Evolutionary conservation across 1,140 invertebrate genomes (phyloP).

Genomic region (Bombus difficillimus): DNA sequence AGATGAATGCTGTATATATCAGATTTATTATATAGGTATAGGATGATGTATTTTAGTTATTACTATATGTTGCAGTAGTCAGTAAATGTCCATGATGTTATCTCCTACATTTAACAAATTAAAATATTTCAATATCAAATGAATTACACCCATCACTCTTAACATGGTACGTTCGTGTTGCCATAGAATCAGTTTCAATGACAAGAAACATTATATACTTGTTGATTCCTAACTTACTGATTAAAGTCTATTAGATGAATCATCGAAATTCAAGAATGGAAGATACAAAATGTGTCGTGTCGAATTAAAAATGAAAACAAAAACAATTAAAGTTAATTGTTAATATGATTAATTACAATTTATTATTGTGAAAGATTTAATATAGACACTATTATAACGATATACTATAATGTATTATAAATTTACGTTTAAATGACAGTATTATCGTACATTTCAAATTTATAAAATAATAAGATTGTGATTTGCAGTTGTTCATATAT

Average conservation of each 20-base stretch:
- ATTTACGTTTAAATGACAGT: too few species aligned
- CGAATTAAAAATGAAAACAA: background rate
- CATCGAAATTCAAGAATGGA: too few species aligned
- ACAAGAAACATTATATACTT: background rate
- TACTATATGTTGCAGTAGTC: too few species aligned
- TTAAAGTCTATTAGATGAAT: background rate
- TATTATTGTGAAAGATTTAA: too few species aligned
- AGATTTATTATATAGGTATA: background rate
- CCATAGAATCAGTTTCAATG: background rate
- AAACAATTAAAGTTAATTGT: background rate
- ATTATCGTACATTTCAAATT: background rate
- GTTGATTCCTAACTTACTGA: background rate
- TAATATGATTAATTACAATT: background rate
- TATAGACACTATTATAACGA: too few species aligned
- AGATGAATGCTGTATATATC: background rate
- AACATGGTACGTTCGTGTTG: background rate
- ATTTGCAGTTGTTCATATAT: too few species aligned
- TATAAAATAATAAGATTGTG: background rate
- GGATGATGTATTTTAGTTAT: background rate
- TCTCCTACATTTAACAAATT: background rate
- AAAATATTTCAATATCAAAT: background rate
- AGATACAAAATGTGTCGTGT: background rate
- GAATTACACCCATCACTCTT: background rate
- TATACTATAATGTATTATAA: too few species aligned
- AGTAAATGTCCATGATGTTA: too few species aligned